phyloP scores from a whole-genome alignment of 2,113 vertebrate species.

The Ptyas mucosa region DNA sequence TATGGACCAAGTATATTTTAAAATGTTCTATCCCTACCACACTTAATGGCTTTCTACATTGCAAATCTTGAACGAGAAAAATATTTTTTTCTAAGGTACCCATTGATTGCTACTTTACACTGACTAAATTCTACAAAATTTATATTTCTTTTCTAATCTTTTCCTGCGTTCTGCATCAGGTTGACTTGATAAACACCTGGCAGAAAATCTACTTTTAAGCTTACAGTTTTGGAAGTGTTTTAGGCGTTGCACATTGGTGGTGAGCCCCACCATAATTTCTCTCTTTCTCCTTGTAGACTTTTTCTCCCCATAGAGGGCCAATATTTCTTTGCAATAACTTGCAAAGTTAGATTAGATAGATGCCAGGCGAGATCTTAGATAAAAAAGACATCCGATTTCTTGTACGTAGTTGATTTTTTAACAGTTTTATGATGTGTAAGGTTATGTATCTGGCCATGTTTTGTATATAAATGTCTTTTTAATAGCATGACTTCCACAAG shows the following conservation, averaged over 20 bases:
- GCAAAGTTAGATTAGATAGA: background rate
- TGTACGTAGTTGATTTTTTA: background rate
- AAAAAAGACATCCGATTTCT: constrained; percentile 20
- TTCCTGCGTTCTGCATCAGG: constrained; percentile 12
- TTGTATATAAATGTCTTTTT: constrained; percentile 14
- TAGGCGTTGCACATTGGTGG: constrained; percentile 41
- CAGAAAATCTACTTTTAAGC: constrained; percentile 58
- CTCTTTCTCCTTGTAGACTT: constrained; percentile 4
- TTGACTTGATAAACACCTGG: constrained; percentile 41
- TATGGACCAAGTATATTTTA: background rate
- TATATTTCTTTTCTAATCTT: constrained; percentile 33
- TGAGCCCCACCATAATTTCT: background rate
- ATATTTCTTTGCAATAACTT: background rate
- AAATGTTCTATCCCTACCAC: background rate
- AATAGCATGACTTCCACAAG: background rate
- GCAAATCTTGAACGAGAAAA: background rate
- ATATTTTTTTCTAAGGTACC: background rate
- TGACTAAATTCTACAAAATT: constrained; percentile 23
- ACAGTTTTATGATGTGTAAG: background rate
- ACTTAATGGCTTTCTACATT: background rate
- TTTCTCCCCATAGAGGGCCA: background rate
- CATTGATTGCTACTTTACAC: background rate
- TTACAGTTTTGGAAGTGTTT: constrained; percentile 32
- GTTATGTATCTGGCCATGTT: background rate
- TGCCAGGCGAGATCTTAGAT: constrained; percentile 36